Percentiles rank a stretch among this genome's conserved stretches.
phyloP scores from a whole-genome alignment of 2,113 vertebrate species.

The Callaeas wilsoni region DNA sequence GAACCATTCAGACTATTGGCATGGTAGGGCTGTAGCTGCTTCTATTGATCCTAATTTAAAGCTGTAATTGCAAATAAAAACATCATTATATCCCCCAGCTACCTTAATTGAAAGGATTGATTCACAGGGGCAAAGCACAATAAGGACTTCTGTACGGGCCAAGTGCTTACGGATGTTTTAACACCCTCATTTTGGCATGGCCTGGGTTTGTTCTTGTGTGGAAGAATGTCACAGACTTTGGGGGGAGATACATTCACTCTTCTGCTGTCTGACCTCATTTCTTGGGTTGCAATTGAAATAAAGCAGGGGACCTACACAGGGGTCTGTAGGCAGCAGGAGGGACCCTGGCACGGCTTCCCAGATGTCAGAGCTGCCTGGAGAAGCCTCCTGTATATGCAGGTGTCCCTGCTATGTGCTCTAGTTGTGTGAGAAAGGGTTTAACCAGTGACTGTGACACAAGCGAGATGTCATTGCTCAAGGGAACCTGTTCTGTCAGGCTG shows the following conservation, averaged over 20 bases:
- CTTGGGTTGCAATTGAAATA: background rate
- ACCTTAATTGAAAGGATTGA: conserved; percentile 62
- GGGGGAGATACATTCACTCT: background rate
- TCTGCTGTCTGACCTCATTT: background rate
- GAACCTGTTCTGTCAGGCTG: rapidly evolving
- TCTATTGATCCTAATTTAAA: conserved; percentile 82
- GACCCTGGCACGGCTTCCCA: background rate
- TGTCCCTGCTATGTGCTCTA: background rate
- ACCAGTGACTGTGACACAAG: background rate
- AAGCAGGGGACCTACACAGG: background rate
- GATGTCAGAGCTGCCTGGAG: background rate
- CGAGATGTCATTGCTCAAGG: background rate
- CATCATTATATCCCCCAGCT: conserved; percentile 71
- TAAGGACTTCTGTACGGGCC: conserved; percentile 34
- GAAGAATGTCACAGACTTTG: background rate
- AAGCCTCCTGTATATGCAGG: background rate
- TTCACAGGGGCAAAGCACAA: background rate
- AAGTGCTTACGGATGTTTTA: conserved; percentile 31
- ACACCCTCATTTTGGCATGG: background rate
- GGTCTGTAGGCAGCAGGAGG: background rate
- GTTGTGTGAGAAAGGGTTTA: background rate
- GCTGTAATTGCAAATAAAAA: conserved; percentile 81
- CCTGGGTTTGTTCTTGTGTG: background rate
- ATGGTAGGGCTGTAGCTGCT: conserved; percentile 66
- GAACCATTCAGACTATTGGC: conserved; percentile 15